phyloP scores from a whole-genome alignment of 1,140 invertebrate species.

The Drosophila erecta region DNA sequence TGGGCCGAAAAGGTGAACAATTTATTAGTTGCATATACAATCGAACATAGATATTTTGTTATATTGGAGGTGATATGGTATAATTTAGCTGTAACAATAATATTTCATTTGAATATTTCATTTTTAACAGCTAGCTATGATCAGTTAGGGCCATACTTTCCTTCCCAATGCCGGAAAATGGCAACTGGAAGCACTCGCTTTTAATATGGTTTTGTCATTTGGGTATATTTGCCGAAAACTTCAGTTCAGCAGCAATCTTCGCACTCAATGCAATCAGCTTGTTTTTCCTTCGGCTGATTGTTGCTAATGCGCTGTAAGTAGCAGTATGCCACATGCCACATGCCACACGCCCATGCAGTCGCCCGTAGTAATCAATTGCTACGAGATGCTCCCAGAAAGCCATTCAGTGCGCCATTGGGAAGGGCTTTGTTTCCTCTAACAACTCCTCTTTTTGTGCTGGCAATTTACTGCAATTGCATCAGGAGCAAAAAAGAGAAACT shows the following conservation, averaged over 20 bases:
- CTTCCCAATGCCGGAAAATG: too few relatives aligned
- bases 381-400: constrained; percentile 47
- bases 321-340: constrained; percentile 40
- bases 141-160: too few relatives aligned
- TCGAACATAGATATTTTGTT: background rate
- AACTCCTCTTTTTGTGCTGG: constrained; percentile 53
- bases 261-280: constrained; percentile 63
- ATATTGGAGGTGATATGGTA: too few relatives aligned
- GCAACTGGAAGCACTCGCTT: background rate
- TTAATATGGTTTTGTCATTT: constrained; percentile 8
- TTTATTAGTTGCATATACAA: constrained; percentile 7
- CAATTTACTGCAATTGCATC: constrained; percentile 73
- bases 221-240: constrained; percentile 62
- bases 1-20: background rate
- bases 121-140: too few relatives aligned
- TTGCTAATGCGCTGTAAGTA: constrained; percentile 67
- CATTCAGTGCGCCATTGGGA: constrained; percentile 22
- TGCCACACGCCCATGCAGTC: constrained; percentile 31
- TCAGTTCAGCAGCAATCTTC: constrained; percentile 61
- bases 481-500: constrained; percentile 40
- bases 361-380: constrained; percentile 72
- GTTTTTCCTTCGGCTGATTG: constrained; percentile 27
- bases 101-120: too few relatives aligned
- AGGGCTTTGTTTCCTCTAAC: constrained; percentile 21
- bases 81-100: too few relatives aligned